phyloP scores from a whole-genome alignment of 2,797 vertebrate genomes.

The Pseudochromis fuscus region DNA sequence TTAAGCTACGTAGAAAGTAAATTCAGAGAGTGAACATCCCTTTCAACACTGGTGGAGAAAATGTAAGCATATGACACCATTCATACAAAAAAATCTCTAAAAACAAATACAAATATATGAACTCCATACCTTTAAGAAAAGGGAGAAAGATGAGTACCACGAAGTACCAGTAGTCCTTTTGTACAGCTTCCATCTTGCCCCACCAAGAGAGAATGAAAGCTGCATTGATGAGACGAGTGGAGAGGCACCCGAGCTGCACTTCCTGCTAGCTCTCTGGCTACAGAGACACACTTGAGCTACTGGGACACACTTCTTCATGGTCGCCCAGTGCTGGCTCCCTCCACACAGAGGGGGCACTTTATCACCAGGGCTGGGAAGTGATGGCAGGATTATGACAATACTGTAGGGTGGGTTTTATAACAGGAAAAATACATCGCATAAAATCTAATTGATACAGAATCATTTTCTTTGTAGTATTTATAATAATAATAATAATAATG shows the following conservation, averaged over 20 bases:
- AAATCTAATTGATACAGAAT: no score
- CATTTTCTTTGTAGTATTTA: no score
- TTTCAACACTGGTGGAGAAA: background rate
- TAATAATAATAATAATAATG: no score
- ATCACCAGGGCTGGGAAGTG: conserved; percentile 33
- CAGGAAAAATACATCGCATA: no score
- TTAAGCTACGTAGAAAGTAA: background rate
- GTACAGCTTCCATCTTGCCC: conserved; percentile 86
- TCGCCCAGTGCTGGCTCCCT: conserved; percentile 56
- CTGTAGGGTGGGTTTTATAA: conserved; percentile 8
- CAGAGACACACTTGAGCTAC: conserved; percentile 68
- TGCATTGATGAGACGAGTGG: conserved; percentile 84
- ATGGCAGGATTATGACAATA: conserved; percentile 42
- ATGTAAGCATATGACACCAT: background rate
- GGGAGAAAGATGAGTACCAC: conserved; percentile 83
- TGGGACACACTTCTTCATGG: conserved; percentile 62
- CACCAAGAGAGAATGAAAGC: conserved; percentile 85
- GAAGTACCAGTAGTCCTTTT: conserved; percentile 88
- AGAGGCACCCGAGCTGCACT: conserved; percentile 71
- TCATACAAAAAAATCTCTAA: background rate
- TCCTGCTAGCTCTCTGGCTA: conserved; percentile 75
- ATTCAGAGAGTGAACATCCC: background rate
- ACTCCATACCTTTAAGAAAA: conserved; percentile 82
- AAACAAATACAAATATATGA: conserved; percentile 4
- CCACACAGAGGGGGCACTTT: conserved; percentile 60